Evolutionary conservation across 1,140 invertebrate species (phyloP).

Genomic region (Tigriopus japonicus): DNA sequence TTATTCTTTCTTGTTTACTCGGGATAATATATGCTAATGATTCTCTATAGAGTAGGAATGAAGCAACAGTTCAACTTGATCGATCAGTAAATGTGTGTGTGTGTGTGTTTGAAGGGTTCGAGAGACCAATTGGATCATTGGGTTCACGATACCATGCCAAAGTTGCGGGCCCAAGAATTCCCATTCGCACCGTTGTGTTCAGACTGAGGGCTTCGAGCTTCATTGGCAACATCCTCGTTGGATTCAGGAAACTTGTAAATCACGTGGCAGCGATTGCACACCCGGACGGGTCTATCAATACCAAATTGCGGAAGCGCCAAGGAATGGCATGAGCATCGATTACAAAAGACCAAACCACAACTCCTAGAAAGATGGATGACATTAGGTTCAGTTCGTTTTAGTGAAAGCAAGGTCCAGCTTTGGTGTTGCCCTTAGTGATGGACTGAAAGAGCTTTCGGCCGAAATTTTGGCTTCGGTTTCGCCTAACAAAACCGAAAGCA

Average conservation of each 20-base stretch:
- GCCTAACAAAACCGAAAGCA: no score
- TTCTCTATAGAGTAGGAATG: constrained; percentile 11
- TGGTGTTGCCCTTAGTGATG: no score
- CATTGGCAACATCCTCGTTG: neutral
- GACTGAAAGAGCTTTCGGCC: no score
- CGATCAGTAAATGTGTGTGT: neutral
- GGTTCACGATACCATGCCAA: neutral
- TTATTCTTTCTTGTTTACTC: no score
- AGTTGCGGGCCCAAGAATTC: neutral
- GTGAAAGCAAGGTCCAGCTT: no score
- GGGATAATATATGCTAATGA: neutral
- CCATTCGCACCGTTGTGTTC: neutral
- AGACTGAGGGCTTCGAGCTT: neutral
- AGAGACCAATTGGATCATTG: neutral
- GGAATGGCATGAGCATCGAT: constrained; percentile 74
- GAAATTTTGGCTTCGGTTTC: no score
- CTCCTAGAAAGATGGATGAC: neutral
- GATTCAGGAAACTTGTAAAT: neutral
- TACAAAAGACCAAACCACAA: constrained; percentile 63
- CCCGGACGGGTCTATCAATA: constrained; percentile 71
- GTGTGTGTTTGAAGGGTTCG: neutral
- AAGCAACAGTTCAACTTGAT: constrained; percentile 1
- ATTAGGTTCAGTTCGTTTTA: no score
- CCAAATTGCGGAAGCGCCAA: constrained; percentile 81
- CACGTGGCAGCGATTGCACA: constrained; percentile 77